Conservation (phyloP, 64 coral and sea anemone species). For the Catalaphyllia jardinei region DNA sequence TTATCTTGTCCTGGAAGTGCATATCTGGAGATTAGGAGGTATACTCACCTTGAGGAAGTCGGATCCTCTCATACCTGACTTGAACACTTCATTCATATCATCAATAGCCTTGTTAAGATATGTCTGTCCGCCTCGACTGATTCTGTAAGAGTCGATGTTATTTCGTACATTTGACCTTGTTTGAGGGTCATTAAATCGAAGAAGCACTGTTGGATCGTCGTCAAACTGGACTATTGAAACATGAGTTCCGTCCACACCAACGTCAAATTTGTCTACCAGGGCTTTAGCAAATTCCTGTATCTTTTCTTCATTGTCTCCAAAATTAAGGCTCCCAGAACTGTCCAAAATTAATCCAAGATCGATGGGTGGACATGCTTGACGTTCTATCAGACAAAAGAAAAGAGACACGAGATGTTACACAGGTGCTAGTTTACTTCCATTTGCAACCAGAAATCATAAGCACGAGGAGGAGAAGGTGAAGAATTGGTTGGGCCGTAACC, state of each 20-base stretch:
- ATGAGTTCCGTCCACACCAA: not conserved
- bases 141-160: not conserved
- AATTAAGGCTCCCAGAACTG: not conserved
- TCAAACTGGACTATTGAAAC: not conserved
- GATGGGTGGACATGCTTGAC: not conserved
- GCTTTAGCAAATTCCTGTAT: not conserved
- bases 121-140: not conserved
- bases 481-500: too few species aligned
- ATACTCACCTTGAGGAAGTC: not conserved
- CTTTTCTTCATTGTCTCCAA: not conserved
- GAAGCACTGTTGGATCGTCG: not conserved
- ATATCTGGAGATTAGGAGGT: too few species aligned
- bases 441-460: too few species aligned
- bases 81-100: not conserved
- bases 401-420: not conserved
- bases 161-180: not conserved
- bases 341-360: not conserved
- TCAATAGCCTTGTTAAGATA: not conserved
- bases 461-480: too few species aligned
- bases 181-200: not conserved
- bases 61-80: not conserved
- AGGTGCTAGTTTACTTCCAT: too few species aligned
- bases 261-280: not conserved
- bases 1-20: too few species aligned
- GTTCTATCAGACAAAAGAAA: not conserved